These are phyloP conservation scores for Chrysaora quinquecirrha DNA, from an alignment of 30 jellyfish, hydroid and myxozoan species.

Conservation along the genomic window DNA sequence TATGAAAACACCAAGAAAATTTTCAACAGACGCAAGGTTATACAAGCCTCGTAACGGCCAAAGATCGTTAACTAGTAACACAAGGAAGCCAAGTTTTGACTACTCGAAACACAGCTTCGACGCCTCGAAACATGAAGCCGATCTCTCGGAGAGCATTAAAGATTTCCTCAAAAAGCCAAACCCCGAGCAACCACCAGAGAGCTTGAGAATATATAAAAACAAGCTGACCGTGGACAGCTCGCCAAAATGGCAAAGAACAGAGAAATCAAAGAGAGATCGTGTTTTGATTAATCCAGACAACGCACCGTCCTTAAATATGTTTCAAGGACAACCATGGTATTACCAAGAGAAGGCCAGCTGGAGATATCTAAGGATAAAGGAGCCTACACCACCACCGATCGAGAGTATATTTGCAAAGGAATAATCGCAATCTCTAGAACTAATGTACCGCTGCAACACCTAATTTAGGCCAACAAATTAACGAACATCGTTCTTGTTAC, in stretches of 20 bases:
- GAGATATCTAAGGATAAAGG: constrained; percentile 54
- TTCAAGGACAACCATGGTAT: constrained; percentile 52
- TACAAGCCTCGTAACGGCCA: neutral
- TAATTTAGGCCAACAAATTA: too few species aligned
- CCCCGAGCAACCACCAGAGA: constrained; percentile 61
- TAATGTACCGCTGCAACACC: too few species aligned
- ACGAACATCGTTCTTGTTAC: too few species aligned
- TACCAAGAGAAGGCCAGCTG: constrained; percentile 52
- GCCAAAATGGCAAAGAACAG: neutral
- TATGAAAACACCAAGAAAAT: neutral
- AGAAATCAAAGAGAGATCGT: neutral
- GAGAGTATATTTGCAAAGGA: constrained; percentile 19
- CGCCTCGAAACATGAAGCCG: neutral
- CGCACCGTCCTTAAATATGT: constrained; percentile 49
- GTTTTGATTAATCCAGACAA: constrained; percentile 42
- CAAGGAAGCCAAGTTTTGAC: neutral
- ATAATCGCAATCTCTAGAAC: too few species aligned
- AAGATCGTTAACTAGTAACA: neutral
- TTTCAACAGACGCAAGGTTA: neutral
- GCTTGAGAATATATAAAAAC: constrained; percentile 22
- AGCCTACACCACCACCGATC: constrained; percentile 51
- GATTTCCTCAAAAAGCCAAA: constrained; percentile 61
- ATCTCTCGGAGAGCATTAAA: neutral
- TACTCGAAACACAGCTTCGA: neutral
- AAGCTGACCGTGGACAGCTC: neutral